Evolutionary conservation across 2,113 vertebrate species (phyloP), one percentile per base, ranked within the genome.

Genomic region (Hyaena hyaena): DNA sequence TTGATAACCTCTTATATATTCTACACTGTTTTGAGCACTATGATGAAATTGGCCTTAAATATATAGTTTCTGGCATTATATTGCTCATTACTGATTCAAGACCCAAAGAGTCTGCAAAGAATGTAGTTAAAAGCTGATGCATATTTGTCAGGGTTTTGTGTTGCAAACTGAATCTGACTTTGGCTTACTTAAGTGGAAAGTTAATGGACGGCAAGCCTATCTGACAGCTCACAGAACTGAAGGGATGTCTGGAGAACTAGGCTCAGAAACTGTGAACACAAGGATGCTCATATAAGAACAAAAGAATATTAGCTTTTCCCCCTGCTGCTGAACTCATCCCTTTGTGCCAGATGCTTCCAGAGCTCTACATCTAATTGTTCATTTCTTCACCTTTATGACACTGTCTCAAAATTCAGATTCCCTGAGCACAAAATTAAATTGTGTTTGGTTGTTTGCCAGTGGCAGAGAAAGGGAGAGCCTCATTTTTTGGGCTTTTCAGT

Each of bases 171-270:
- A 84, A 90, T 31, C 48, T 79, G 89, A 77, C 15, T 81, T 95
- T 87, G 66, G 71, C 74, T 96, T 93, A 61, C 28, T 69, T 95
- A 82, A 87, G 73, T 48, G 83, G 73, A 93, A 96, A 88, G 73
- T 16, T 6, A 93, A 77, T 74, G 31, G 63, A 92, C 68, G n/a
- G 28, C n/a, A 96, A 93, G 16, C 16, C 39, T 87, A 61, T 74
- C 66, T 83, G 33, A 93, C 80, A 83, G 24, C 68, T 89, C 39
- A 73, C 33, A 83, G 68, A 84, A 92, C 2, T 95, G 73, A 92
- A 48, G 92, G 68, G 17, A 86, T 83, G 26, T 79, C 85, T 95
- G 4, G 28, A 93, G 61, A 74, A 94, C 19, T 14, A 90, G 55
- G 15, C 24, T 90, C 39, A 73, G 55, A 79, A 97, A 68, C 88